Conservation (phyloP, 1,140 invertebrate genomes). For the Diorhabda sublineata region DNA sequence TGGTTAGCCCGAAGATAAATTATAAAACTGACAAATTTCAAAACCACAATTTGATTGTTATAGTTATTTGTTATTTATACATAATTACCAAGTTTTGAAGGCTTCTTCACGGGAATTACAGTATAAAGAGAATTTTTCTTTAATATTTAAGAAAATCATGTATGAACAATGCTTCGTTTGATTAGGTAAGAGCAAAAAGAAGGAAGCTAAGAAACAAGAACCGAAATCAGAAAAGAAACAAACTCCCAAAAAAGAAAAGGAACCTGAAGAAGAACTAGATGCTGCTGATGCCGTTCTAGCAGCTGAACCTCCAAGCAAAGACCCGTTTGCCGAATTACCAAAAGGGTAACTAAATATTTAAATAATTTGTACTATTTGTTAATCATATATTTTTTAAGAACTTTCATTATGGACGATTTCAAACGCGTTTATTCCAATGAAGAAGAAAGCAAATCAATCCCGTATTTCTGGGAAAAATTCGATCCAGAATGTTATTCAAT, state of each 20-base stretch:
- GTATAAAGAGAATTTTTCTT: background rate
- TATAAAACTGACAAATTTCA: too few relatives aligned
- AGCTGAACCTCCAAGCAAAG: constrained; percentile 78
- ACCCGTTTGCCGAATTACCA: constrained; percentile 88
- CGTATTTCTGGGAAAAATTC: constrained; percentile 99
- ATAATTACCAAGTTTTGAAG: too few relatives aligned
- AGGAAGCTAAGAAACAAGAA: constrained; percentile 57
- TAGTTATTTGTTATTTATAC: too few relatives aligned
- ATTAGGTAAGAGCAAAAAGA: constrained; percentile 32
- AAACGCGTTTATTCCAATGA: constrained; percentile 97
- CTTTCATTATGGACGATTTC: constrained; percentile 95
- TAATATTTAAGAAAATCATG: background rate
- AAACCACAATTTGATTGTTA: too few relatives aligned
- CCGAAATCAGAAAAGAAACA: constrained; percentile 53
- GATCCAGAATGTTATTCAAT: constrained; percentile 96
- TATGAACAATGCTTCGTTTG: background rate
- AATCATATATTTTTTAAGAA: constrained; percentile 51
- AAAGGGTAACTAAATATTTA: constrained; percentile 61
- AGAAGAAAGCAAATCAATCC: constrained; percentile 87
- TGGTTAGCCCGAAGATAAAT: too few relatives aligned
- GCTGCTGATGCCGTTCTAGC: constrained; percentile 65
- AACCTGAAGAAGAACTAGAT: constrained; percentile 62
- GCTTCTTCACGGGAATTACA: background rate
- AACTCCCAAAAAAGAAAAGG: constrained; percentile 53
- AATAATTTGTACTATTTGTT: background rate